Evolutionary conservation across 2,888 invertebrate genomes (phyloP).

Genomic region (Phaedon cochleariae): DNA sequence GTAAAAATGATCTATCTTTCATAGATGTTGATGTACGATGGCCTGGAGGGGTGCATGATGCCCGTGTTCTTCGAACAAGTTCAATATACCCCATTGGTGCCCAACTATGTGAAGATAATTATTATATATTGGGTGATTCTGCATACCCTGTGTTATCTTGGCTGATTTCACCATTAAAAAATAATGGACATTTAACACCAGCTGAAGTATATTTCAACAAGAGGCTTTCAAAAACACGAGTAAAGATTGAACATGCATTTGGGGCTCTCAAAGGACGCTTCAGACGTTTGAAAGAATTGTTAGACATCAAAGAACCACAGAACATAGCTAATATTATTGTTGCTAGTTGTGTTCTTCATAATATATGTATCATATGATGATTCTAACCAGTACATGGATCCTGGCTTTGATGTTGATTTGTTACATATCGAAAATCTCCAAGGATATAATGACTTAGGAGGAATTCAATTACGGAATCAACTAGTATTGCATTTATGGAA

Average conservation of each 20-base stretch:
- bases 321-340: no score
- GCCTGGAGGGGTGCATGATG: constrained; percentile 12
- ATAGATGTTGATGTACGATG: constrained; percentile 8
- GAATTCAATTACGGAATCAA: background rate
- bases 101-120: background rate
- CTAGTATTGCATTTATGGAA: background rate
- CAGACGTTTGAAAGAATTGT: background rate
- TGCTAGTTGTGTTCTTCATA: background rate
- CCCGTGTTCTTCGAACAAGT: constrained; percentile 12
- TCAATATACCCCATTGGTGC: background rate
- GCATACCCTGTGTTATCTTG: constrained; percentile 3
- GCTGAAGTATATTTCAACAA: background rate
- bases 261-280: background rate
- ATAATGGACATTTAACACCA: no score
- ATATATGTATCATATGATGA: background rate
- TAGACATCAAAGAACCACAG: background rate
- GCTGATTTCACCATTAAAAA: background rate
- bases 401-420: background rate
- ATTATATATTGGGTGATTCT: constrained; percentile 6
- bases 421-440: background rate
- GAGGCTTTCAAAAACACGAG: background rate
- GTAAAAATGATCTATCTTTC: constrained; percentile 3
- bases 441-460: background rate
- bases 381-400: background rate
- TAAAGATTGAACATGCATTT: background rate